These are phyloP conservation scores for Eupithecia centaureata DNA, from an alignment of 2,888 invertebrate species.

Conservation along the genomic window DNA sequence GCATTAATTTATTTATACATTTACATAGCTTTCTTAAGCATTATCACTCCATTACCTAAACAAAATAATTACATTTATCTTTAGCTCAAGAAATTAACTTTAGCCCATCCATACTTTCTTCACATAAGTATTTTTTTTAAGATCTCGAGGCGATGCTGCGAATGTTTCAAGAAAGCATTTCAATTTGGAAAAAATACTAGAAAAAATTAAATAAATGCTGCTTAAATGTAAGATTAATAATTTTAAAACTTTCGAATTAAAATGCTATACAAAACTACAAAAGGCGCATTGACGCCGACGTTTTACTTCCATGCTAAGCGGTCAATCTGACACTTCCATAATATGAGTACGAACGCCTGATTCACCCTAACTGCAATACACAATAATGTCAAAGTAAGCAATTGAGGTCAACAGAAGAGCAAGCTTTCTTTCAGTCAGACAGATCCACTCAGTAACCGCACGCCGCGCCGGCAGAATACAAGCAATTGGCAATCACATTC, in stretches of 20 bases:
- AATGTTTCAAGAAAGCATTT: constrained; percentile 20
- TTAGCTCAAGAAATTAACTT: constrained; percentile 60
- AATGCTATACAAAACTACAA: constrained; percentile 22
- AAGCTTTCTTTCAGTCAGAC: constrained; percentile 24
- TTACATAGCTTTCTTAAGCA: constrained; percentile 75
- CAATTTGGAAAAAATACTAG: constrained; percentile 28
- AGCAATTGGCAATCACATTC: constrained; percentile 23
- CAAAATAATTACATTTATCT: constrained; percentile 66
- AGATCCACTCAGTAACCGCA: constrained; percentile 27
- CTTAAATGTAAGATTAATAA: constrained; percentile 31
- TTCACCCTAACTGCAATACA: not conserved
- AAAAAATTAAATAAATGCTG: constrained; percentile 33
- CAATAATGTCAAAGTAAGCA: not conserved
- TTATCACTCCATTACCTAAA: constrained; percentile 70
- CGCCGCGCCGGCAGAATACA: constrained; percentile 5
- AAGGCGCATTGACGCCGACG: constrained; percentile 17
- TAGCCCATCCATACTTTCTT: constrained; percentile 59
- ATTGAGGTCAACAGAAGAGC: constrained; percentile 18
- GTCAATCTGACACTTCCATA: constrained; percentile 14
- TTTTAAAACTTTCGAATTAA: constrained; percentile 26
- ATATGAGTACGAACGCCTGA: not conserved
- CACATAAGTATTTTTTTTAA: constrained; percentile 54
- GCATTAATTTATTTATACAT: constrained; percentile 79
- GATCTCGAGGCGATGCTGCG: constrained; percentile 56
- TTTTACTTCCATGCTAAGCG: constrained; percentile 12